Conservation (phyloP, 2,113 vertebrate genomes). For the Corynorhinus townsendii region DNA sequence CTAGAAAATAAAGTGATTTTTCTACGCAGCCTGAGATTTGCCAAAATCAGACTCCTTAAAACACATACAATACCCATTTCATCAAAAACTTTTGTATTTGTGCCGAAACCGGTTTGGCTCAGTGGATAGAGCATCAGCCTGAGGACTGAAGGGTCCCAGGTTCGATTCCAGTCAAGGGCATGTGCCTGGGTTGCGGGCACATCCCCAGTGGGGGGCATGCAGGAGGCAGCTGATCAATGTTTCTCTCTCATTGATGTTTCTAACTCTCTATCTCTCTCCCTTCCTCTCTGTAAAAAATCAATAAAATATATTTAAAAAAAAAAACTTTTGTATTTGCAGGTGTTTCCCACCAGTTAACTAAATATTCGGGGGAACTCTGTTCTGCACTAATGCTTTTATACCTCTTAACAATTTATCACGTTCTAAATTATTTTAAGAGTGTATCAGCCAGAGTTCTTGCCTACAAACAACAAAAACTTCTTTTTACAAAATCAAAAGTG, state of each 20-base stretch:
- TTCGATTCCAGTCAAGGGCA: too few species aligned
- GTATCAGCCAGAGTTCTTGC: not conserved
- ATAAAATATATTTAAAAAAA: too few species aligned
- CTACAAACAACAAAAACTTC: not conserved
- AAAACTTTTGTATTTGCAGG: not conserved
- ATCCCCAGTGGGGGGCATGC: too few species aligned
- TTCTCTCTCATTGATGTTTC: too few species aligned
- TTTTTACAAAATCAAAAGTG: not conserved
- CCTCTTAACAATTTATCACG: not conserved
- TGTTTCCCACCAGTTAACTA: not conserved
- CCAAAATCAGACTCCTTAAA: slow-evolving; percentile 14
- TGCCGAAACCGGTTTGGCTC: too few species aligned
- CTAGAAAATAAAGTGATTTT: slow-evolving; percentile 13
- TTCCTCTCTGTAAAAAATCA: too few species aligned
- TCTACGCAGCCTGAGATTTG: not conserved
- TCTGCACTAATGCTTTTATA: not conserved
- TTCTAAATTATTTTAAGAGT: slow-evolving; percentile 5
- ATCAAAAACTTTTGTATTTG: not conserved
- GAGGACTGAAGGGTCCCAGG: too few species aligned
- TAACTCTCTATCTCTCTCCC: too few species aligned
- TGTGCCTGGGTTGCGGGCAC: too few species aligned
- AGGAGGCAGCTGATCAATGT: too few species aligned
- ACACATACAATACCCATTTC: not conserved
- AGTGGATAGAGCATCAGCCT: too few species aligned
- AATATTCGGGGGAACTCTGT: not conserved